Evolutionary conservation across 1,140 invertebrate genomes (phyloP), one percentile per base, ranked within the genome.

Genomic region (Zaprionus africanus): DNA sequence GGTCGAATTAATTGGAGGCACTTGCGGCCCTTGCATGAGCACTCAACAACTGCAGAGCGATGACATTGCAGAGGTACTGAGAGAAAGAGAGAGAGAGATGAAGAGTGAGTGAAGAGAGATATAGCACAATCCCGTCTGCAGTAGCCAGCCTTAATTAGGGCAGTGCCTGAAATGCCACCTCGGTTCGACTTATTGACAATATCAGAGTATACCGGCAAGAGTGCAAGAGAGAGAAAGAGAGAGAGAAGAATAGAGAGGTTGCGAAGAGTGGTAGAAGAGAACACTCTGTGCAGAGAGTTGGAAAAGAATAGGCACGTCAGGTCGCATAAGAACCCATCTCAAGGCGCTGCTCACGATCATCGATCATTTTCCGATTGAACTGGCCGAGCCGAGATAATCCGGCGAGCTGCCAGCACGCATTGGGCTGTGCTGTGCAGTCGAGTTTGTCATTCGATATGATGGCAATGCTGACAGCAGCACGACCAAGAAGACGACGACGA

Each of bases 321-420:
- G 5, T 34, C 19, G 22, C 11, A 51, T 36, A 46, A 15, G 56
- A 59, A 60, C 66, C 66, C 67, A 62, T 63, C 46, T 70, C 46
- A 62, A 64, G 53, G 24, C 49, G 64, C 60, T 53, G 60, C 69
- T 70, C 65, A 68, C 66, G 68, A 86, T 76, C 64, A 70, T 86
- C 80, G 83, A 82, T 86, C 83, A 86, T 87, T 86, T 85, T 85
- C 82, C 79, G 62, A 82, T 87, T 87, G 82, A 87, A 65, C 71
- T 79, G 60, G 38, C 67, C 66, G 72, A 78, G 76, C 71, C 58
- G 31, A 15, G 76, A 87, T 86, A 82, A 86, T 86, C 76, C 73
- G 43, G 17, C n/a, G 49, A 69, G 56, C 71, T 75, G 76, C 76
- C 76, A 77, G 57, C 75, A 77, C 70, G 62, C 69, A 77, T 77